phyloP scores from a whole-genome alignment of 2,888 invertebrate genomes.

The Magallana nippona region DNA sequence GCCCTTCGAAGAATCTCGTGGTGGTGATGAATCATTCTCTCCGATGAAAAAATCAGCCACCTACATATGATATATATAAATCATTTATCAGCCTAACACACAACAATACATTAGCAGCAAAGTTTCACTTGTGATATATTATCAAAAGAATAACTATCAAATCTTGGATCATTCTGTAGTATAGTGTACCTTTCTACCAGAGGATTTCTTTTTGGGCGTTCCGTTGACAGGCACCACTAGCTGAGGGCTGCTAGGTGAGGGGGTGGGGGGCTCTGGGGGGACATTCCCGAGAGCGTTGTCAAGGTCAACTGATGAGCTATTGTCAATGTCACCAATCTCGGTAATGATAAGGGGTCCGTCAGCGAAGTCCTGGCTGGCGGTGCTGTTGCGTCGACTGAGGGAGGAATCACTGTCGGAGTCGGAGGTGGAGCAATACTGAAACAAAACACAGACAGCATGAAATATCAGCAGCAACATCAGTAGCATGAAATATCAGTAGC shows the following conservation, averaged over 20 bases:
- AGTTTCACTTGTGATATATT: not conserved
- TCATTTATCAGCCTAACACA: not conserved
- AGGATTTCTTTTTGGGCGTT: not conserved
- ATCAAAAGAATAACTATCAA: not conserved
- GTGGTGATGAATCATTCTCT: conserved; percentile 13
- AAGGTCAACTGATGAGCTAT: conserved; percentile 3
- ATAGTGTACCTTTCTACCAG: conserved; percentile 5
- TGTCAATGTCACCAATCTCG: not conserved
- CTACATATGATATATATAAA: not conserved
- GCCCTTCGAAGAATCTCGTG: not conserved
- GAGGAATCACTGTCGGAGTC: not conserved
- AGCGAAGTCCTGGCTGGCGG: not conserved
- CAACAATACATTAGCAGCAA: not conserved
- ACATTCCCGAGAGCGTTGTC: conserved; percentile 13
- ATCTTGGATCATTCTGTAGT: not conserved
- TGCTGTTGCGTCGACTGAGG: not conserved
- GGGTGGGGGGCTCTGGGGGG: conserved; percentile 12
- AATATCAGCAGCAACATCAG: too few species aligned
- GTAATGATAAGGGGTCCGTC: conserved; percentile 15
- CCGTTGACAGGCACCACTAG: not conserved
- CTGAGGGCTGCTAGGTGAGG: not conserved
- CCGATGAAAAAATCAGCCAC: conserved; percentile 26
- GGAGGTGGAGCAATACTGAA: not conserved
- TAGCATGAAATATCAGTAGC: too few species aligned
- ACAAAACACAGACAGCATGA: not conserved